Percentiles rank a stretch among this genome's conserved stretches.
phyloP scores from a whole-genome alignment of 2,113 vertebrate genomes.

The Semicossyphus pulcher region DNA sequence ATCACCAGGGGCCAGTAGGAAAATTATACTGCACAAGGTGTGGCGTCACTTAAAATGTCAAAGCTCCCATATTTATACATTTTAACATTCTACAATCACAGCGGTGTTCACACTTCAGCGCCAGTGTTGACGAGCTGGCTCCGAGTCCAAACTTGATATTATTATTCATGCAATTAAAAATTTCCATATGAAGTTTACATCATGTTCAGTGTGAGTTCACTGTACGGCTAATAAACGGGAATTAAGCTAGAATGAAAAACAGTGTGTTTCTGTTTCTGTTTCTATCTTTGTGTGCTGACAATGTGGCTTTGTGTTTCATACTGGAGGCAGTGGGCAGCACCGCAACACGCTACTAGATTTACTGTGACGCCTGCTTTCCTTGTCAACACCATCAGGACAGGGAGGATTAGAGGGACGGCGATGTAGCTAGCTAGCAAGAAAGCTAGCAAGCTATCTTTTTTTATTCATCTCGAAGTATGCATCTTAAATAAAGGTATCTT shows the following conservation, averaged over 20 bases:
- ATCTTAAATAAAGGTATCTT: too few species aligned
- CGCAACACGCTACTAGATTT: not conserved
- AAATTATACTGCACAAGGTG: not conserved
- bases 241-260: not conserved
- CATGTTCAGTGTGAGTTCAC: not conserved
- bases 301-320: too few species aligned
- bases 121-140: not conserved
- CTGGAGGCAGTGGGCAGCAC: conserved; percentile 25
- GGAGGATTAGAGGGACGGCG: not conserved
- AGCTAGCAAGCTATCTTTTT: too few species aligned
- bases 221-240: not conserved
- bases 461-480: too few species aligned
- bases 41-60: not conserved
- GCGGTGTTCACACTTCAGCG: not conserved
- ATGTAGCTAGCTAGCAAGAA: not conserved
- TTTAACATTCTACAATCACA: conserved; percentile 54
- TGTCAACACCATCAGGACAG: conserved; percentile 1
- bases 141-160: not conserved
- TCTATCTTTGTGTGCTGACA: conserved; percentile 1
- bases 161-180: not conserved
- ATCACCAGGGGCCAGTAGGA: conserved; percentile 12
- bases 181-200: not conserved
- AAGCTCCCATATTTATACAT: conserved; percentile 68
- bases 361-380: conserved; percentile 13
- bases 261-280: not conserved